A percentile compares a stretch with the other conserved stretches of the same genome.
These are phyloP conservation scores for Zaprionus bogoriensis DNA, from an alignment of 2,888 invertebrate genomes.

Conservation along the genomic window DNA sequence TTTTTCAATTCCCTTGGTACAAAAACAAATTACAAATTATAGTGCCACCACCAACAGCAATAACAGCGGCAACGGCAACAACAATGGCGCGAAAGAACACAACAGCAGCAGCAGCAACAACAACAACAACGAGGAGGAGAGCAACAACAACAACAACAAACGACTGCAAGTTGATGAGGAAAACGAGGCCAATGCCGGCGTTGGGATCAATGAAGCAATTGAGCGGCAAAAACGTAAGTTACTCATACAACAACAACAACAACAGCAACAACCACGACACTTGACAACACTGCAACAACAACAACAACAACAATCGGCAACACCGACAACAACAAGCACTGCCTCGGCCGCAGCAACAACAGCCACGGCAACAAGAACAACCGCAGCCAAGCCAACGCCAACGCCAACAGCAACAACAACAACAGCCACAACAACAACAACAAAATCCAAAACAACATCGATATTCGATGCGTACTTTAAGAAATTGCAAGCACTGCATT, in stretches of 20 bases:
- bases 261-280: slow-evolving; percentile 50
- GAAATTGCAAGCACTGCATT: slow-evolving; percentile 77
- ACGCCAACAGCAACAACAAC: slow-evolving; percentile 24
- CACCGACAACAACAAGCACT: too few relatives aligned
- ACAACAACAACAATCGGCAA: slow-evolving; percentile 45
- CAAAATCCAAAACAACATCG: slow-evolving; percentile 58
- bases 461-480: slow-evolving; percentile 82
- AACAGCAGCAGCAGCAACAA: slow-evolving; percentile 40
- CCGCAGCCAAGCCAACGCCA: slow-evolving; percentile 33
- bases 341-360: slow-evolving; percentile 38
- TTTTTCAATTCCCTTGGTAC: slow-evolving; percentile 68
- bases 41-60: slow-evolving; percentile 73
- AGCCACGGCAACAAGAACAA: slow-evolving; percentile 43
- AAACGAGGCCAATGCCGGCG: slow-evolving; percentile 76
- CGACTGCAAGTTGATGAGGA: slow-evolving; percentile 67
- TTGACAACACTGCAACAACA: slow-evolving; percentile 49
- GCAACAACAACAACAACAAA: slow-evolving; percentile 35
- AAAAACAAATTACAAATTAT: slow-evolving; percentile 76
- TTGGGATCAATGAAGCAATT: slow-evolving; percentile 80
- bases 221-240: slow-evolving; percentile 81
- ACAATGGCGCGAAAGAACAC: slow-evolving; percentile 33
- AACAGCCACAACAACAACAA: slow-evolving; percentile 17
- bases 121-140: slow-evolving; percentile 49
- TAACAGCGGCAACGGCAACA: slow-evolving; percentile 44
- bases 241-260: slow-evolving; percentile 58